A percentile compares a stretch with the other conserved stretches of the same genome.
Evolutionary conservation across 1,140 invertebrate genomes (phyloP).

Genomic region (Drosophila obscura): DNA sequence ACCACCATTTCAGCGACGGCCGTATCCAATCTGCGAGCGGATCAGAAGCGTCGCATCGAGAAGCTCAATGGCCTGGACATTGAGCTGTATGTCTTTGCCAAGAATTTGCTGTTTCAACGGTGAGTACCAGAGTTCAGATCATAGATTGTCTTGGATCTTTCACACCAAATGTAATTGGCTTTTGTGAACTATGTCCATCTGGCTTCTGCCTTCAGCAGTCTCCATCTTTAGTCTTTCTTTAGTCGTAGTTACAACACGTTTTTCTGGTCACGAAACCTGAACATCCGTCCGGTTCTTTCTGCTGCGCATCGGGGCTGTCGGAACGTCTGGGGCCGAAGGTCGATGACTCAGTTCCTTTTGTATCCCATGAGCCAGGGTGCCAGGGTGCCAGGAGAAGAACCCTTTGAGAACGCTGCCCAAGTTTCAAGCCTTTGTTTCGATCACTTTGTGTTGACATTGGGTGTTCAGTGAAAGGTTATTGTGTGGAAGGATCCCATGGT

Average conservation of each 20-base stretch:
- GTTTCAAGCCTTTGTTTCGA: conserved; percentile 32
- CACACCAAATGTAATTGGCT: conserved; percentile 43
- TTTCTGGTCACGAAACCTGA: conserved; percentile 56
- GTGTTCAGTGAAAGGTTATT: conserved; percentile 18
- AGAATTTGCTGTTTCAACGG: conserved; percentile 92
- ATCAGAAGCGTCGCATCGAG: conserved; percentile 90
- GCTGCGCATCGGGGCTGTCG: not conserved
- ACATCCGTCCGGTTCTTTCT: conserved; percentile 15
- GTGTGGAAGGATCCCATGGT: conserved; percentile 26
- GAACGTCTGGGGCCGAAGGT: conserved; percentile 34
- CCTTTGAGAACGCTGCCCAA: conserved; percentile 38
- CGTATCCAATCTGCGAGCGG: conserved; percentile 88
- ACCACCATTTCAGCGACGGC: conserved; percentile 92
- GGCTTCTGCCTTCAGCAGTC: not conserved
- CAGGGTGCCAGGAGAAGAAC: conserved; percentile 53
- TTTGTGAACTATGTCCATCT: conserved; percentile 5
- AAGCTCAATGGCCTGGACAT: conserved; percentile 95
- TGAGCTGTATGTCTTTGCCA: conserved; percentile 97
- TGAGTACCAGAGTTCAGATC: conserved; percentile 47
- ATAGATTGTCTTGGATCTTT: not conserved
- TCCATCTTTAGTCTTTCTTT: conserved; percentile 7
- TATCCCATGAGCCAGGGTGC: conserved; percentile 36
- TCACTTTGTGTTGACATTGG: conserved; percentile 55
- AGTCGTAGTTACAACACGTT: conserved; percentile 40
- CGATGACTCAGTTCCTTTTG: conserved; percentile 60